Evolutionary conservation across 2,113 vertebrate species (phyloP).

Genomic region (Centropus unirufus): DNA sequence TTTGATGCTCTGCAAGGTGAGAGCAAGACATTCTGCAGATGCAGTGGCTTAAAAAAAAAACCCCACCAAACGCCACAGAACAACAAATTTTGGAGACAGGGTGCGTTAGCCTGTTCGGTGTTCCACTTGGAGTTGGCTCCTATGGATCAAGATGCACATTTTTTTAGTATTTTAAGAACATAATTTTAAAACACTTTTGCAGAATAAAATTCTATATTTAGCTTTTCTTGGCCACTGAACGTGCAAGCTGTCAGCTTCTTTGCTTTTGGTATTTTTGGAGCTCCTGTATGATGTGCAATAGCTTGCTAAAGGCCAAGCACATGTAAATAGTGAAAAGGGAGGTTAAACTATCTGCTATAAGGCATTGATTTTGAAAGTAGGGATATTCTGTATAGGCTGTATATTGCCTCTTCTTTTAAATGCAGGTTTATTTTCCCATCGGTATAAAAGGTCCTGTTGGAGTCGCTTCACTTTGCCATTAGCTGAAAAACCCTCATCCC

Average conservation of each 20-base stretch:
- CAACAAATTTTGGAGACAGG: not conserved
- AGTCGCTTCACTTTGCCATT: not conserved
- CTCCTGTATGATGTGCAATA: not conserved
- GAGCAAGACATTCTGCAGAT: constrained; percentile 38
- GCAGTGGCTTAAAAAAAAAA: not conserved
- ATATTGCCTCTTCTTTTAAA: fast-evolving
- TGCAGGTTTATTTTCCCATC: not conserved
- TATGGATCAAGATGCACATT: not conserved
- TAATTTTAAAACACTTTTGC: not conserved
- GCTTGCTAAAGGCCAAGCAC: not conserved
- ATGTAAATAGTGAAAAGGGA: not conserved
- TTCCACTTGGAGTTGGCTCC: not conserved
- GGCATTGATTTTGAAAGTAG: not conserved
- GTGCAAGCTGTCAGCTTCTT: not conserved
- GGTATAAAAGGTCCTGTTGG: not conserved
- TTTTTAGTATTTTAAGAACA: not conserved
- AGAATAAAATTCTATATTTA: not conserved
- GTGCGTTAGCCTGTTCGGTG: not conserved
- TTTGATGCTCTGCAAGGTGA: constrained; percentile 31
- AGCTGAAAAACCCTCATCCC: not conserved
- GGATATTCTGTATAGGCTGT: not conserved
- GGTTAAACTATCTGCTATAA: fast-evolving
- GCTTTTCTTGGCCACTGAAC: not conserved
- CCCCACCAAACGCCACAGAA: not conserved
- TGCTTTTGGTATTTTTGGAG: not conserved